Base-by-base conservation (phyloP, 2,113 vertebrate species). In the Amphilophus citrinellus region DNA sequence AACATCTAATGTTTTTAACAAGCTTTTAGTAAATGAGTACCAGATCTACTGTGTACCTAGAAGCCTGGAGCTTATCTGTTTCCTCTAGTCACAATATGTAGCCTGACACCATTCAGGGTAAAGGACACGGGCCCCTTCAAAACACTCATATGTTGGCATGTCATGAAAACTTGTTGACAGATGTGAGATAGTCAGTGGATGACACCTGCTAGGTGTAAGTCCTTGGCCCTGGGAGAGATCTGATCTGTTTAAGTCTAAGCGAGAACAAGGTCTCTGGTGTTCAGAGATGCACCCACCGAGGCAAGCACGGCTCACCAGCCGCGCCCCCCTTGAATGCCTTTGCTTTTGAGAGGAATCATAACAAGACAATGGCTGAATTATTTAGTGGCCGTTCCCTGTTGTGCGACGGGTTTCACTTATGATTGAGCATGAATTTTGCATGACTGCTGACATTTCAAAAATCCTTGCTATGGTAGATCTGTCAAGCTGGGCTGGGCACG, bases 401-500 rank as follows among this genome's bases (percentile, higher is more conserved):
- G 89, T 85, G 93, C 62, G 90, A 91, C 88, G 60, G 84, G 83
- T 87, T 88, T 90, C 87, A 62, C 92, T 95, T 96, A 94, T 95
- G 95, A 96, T 86, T 59, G 84, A 77, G 86, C 94, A 96, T 96
- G 61, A 96, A 96, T 96, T 94, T 96, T 96, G 91, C 94, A 96
- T 95, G 91, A 83, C 87, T 42, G 62, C 90, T 95, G 94, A 94
- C 95, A 95, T 96, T 94, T 92, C 7, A 32, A 82, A 92, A 92
- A 90, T 92, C 86, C 88, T 81, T 20, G 76, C 35, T 76, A 68
- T 65, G 65, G 89, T 53, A 71, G 76, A 78, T 24, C 80, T 9
- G 86, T 65, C 61, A 58, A 68, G 90, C 76, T 24, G 86, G 60
- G 82, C 80, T n/a, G 47, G 61, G 58, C 63, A 44, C 58, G 60